Conservation (phyloP, 2,888 invertebrate genomes). For the Acanthosoma haemorrhoidale region DNA sequence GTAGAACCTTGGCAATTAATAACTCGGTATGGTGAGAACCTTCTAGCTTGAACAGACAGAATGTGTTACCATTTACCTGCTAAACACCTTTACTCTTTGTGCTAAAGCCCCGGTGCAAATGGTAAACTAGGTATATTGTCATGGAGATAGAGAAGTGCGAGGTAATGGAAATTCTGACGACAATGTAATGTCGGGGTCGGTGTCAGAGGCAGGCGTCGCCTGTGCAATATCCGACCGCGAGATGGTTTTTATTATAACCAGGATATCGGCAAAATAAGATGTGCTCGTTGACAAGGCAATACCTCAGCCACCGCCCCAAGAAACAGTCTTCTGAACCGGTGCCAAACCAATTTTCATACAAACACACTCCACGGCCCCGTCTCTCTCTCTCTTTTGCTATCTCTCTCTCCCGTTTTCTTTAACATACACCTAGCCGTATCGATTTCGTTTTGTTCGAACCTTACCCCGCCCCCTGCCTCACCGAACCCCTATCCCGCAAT, state of each 20-base stretch:
- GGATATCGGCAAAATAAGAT: conserved; percentile 29
- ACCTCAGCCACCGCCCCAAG: conserved; percentile 12
- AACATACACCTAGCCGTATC: not conserved
- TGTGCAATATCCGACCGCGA: not conserved
- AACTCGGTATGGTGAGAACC: no score
- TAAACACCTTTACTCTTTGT: no score
- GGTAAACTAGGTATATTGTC: conserved; percentile 22
- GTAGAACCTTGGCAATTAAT: no score
- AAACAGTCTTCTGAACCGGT: conserved; percentile 24
- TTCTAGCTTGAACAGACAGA: no score
- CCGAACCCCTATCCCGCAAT: no score
- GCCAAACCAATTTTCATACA: conserved; percentile 28
- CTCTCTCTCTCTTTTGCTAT: not conserved
- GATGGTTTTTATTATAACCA: conserved; percentile 29
- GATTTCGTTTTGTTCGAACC: not conserved
- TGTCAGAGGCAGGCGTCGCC: conserved; percentile 17
- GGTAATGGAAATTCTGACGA: conserved; percentile 27
- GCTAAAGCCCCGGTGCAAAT: not conserved
- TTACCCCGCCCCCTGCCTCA: not conserved
- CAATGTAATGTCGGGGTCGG: conserved; percentile 27
- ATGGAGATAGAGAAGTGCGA: conserved; percentile 22
- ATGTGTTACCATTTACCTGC: no score
- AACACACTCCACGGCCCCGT: conserved; percentile 1
- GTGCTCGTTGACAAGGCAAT: not conserved
- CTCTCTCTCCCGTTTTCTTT: not conserved